These are phyloP conservation scores for Arbacia lixula DNA, from an alignment of 53 echinoderm and acorn worm species.

Conservation along the genomic window DNA sequence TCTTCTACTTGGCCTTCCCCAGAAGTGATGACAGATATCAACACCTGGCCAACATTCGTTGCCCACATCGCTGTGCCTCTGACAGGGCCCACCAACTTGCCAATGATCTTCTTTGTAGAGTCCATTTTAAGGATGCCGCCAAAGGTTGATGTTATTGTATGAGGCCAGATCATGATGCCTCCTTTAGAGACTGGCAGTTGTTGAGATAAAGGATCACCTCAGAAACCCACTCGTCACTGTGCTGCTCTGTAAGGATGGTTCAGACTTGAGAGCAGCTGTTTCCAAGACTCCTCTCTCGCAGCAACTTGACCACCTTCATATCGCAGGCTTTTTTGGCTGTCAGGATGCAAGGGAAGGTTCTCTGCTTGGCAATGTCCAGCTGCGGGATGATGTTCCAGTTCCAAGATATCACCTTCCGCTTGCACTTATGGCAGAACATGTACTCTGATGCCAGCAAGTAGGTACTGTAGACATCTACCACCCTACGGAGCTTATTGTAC, in stretches of 20 bases:
- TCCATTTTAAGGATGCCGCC: slow-evolving; percentile 77
- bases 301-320: slow-evolving; percentile 48
- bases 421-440: slow-evolving; percentile 45
- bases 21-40: slow-evolving; percentile 68
- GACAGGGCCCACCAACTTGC: slow-evolving; percentile 49
- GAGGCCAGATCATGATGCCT: slow-evolving; percentile 36
- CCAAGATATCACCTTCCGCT: slow-evolving; percentile 63
- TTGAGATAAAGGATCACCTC: slow-evolving; percentile 57
- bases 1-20: slow-evolving; percentile 75
- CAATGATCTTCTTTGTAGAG: slow-evolving; percentile 77
- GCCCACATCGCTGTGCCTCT: slow-evolving; percentile 71
- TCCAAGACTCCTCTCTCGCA: slow-evolving; percentile 52
- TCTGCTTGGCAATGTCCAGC: slow-evolving; percentile 59
- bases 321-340: slow-evolving; percentile 66
- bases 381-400: slow-evolving; percentile 51
- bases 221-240: slow-evolving; percentile 57
- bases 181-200: slow-evolving; percentile 44
- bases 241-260: slow-evolving; percentile 54
- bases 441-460: slow-evolving; percentile 56
- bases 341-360: slow-evolving; percentile 59
- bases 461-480: slow-evolving; percentile 33
- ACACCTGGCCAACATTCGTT: slow-evolving; percentile 73
- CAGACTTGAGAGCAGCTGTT: slow-evolving; percentile 65
- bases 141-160: slow-evolving; percentile 72
- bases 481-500: slow-evolving; percentile 39